phyloP scores from a whole-genome alignment of 2,797 vertebrate genomes.

The Sphenodon punctatus region DNA sequence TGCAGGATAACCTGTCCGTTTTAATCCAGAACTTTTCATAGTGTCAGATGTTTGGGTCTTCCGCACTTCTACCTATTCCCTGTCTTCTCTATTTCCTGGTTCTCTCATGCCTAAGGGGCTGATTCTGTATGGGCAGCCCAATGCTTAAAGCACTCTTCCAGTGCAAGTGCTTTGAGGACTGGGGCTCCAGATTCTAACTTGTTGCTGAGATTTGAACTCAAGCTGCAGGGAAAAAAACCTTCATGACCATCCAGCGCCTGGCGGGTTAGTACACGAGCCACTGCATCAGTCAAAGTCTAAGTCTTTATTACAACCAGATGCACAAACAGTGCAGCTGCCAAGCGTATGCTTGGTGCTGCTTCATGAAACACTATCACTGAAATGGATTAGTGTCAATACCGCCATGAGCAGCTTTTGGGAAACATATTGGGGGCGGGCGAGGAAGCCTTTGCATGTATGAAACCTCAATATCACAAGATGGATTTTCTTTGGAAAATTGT shows the following conservation, averaged over 20 bases:
- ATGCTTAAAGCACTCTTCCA: no score
- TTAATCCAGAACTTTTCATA: no score
- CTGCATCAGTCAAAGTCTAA: conserved; percentile 33
- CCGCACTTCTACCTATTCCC: no score
- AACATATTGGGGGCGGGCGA: neutral
- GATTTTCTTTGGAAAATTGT: conserved; percentile 16
- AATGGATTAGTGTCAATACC: neutral
- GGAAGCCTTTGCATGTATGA: neutral
- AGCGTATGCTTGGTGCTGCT: conserved; percentile 28
- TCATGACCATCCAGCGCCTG: neutral
- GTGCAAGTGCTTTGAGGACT: no score
- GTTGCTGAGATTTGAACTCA: conserved; percentile 30
- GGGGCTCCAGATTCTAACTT: neutral
- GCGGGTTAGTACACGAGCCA: conserved; percentile 37
- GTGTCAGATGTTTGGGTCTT: no score
- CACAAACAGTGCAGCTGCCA: conserved; percentile 58
- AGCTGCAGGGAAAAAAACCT: neutral
- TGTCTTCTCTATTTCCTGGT: neutral
- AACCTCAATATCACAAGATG: neutral
- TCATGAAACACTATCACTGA: conserved; percentile 43
- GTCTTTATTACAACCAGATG: conserved; percentile 65
- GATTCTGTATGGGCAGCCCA: no score
- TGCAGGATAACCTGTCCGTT: no score
- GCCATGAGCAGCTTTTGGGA: conserved; percentile 40
- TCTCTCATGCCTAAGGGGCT: no score